phyloP scores from a whole-genome alignment of 2,113 vertebrate genomes.

The Cervus canadensis region DNA sequence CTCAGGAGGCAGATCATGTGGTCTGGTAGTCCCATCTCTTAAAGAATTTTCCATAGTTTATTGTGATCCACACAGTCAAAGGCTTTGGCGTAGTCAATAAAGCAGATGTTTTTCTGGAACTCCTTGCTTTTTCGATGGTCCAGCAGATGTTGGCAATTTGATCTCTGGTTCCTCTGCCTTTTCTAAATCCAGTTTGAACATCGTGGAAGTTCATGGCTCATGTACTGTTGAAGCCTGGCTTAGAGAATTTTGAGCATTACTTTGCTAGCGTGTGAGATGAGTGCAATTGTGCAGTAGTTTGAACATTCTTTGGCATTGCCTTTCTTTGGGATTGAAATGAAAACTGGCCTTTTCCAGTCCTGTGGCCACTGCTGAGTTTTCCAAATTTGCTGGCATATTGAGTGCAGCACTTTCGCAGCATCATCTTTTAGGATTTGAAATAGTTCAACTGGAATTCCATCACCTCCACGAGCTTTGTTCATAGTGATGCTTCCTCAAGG shows the following conservation, averaged over 20 bases:
- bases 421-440: background rate
- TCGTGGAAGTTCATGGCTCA: background rate
- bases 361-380: background rate
- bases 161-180: background rate
- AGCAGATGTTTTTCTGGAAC: background rate
- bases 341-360: background rate
- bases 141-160: rapidly evolving
- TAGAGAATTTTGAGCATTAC: background rate
- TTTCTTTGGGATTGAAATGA: background rate
- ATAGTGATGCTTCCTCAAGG: background rate
- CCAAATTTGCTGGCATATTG: background rate
- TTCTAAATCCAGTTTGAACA: background rate
- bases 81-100: background rate
- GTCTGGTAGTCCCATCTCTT: background rate
- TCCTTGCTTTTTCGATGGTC: background rate
- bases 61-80: background rate
- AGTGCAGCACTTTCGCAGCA: background rate
- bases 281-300: background rate
- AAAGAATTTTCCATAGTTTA: background rate
- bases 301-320: background rate
- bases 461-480: background rate
- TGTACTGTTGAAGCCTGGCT: background rate
- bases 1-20: background rate
- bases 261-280: background rate
- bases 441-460: background rate